A percentile compares a stretch with the other conserved stretches of the same genome.
Conservation (phyloP, 2,797 vertebrate species). For the Sebastes baramenuke region DNA sequence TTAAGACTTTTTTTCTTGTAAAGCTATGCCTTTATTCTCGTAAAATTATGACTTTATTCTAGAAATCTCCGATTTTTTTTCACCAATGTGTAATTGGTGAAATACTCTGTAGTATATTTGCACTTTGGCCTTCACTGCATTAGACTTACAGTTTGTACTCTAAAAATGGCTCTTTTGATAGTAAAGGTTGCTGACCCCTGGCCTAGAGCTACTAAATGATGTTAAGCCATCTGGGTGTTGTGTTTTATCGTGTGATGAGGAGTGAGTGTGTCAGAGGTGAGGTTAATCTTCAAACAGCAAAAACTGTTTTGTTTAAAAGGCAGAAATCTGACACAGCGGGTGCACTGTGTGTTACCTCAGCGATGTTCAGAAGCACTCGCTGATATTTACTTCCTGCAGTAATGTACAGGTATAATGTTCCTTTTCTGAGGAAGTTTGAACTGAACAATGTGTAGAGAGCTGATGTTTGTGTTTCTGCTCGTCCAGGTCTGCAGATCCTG, state of each 20-base stretch:
- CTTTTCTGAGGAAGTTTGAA: not conserved
- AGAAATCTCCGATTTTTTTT: too few species aligned
- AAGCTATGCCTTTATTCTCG: too few species aligned
- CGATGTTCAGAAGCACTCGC: not conserved
- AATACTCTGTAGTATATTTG: too few species aligned
- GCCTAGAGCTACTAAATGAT: not conserved
- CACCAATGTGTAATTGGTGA: too few species aligned
- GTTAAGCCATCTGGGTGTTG: not conserved
- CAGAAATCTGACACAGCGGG: not conserved
- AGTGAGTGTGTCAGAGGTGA: not conserved
- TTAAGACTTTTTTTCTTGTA: too few species aligned
- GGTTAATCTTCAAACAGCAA: not conserved
- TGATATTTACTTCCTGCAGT: not conserved
- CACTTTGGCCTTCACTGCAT: too few species aligned
- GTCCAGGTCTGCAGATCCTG: constrained; percentile 91
- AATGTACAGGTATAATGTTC: not conserved
- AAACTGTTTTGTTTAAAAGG: not conserved
- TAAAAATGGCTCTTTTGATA: too few species aligned
- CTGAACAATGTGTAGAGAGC: not conserved
- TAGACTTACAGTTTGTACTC: too few species aligned
- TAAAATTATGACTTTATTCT: too few species aligned
- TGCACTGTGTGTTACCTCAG: not conserved
- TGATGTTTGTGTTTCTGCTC: not conserved
- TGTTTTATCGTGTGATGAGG: not conserved
- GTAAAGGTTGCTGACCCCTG: too few species aligned